These are phyloP conservation scores for Carlito syrichta DNA, from an alignment of 2,113 vertebrate genomes.

Conservation along the genomic window DNA sequence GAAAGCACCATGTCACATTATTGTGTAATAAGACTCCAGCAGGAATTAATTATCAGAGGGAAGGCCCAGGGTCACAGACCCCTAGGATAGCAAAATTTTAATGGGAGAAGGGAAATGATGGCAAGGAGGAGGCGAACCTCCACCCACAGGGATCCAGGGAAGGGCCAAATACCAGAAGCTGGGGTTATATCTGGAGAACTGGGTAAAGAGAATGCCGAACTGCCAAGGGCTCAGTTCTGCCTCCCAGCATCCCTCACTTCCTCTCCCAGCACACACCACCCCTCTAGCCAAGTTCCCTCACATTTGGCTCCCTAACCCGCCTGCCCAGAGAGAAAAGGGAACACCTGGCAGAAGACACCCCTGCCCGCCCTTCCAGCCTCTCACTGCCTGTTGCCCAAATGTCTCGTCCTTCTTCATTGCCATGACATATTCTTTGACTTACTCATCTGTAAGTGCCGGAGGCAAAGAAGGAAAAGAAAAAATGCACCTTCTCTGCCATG, in stretches of 20 bases:
- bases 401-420: neutral
- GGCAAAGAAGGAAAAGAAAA: neutral
- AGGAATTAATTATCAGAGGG: neutral
- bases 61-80: neutral
- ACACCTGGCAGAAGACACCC: neutral
- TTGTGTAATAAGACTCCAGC: neutral
- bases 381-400: neutral
- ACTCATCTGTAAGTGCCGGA: neutral
- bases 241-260: rapidly evolving
- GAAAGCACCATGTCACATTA: too few relatives aligned
- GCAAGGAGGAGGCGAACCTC: neutral
- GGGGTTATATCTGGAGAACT: neutral
- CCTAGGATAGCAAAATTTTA: neutral
- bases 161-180: neutral
- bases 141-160: neutral
- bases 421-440: rapidly evolving
- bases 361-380: neutral
- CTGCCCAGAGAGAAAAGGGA: neutral
- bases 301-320: neutral
- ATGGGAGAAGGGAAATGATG: neutral
- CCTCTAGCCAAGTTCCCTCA: neutral
- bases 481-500: rapidly evolving
- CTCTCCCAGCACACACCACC: rapidly evolving
- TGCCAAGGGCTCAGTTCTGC: neutral
- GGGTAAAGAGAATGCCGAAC: rapidly evolving